Evolutionary conservation across 2,797 vertebrate genomes (phyloP), one percentile per base, ranked within the genome.

Genomic region (Gadopsis bispinosus): DNA sequence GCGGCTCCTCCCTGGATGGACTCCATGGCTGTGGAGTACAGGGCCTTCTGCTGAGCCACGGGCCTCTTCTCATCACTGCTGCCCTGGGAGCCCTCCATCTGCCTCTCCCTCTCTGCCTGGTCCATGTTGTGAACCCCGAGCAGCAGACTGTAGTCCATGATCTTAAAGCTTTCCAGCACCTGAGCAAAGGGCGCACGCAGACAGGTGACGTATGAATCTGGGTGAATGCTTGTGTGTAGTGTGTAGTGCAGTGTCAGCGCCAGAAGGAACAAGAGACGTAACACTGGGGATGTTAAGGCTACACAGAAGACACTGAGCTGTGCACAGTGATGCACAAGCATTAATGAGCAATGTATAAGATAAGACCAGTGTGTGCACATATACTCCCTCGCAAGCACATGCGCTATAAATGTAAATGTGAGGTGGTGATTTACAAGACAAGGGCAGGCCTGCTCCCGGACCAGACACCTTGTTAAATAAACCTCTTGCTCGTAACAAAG

Each of bases 141-240:
- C 86, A 99, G 95, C 69, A 99, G 94, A 88, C 98, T 99, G 94
- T 99, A 99, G 95, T 99, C 98, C 97, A 99, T 99, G 90, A 99
- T 99, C 94, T 99, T 99, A 90, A 99, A 99, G 86, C 98, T 99
- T 91, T 99, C 98, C 83, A 99, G 93, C 43, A 96, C 96, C 96
- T 96, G 89, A 75, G 45, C 71, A 92, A 90, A 94, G 93, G 75
- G 31, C 8, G 76, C 12, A 26, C 2, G 69, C 29, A 29, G 19
- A 66, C 4, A 56, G 29, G 54, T 5, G 56, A 62, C 0, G 1
- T n/a, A 16, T 45, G 48, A 65, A 62, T 61, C 43, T 45, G 12
- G 2, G 13, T 20, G 22, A 64, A 54, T 61, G 73, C 65, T 20
- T 82, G 76, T 66, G 61, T 35, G 45, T 5, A 13, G 68, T 69